Evolutionary conservation across 2,888 invertebrate species (phyloP), one percentile per base, ranked within the genome.

Genomic region (Drosophila limbata): DNA sequence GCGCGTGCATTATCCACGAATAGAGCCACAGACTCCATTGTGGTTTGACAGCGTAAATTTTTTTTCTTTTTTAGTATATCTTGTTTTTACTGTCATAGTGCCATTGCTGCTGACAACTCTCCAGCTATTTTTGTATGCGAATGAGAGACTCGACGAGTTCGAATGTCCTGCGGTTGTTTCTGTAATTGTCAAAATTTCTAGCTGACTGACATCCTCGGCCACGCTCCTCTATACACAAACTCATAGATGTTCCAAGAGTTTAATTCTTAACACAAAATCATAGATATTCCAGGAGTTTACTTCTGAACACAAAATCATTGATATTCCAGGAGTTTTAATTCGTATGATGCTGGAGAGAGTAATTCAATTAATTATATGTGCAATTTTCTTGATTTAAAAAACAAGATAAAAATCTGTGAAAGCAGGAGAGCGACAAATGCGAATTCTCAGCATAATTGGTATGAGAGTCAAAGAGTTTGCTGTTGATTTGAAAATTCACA

Each of bases 21-120:
- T 52, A 15, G 79, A 51, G 57, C 42, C 59, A 53, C 76, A 63
- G 85, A 69, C 70, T 75, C 66, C 73, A 70, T 79, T 84, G 88
- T 68, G 83, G 83, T 62, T 74, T 80, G 69, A 77, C 77, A 72
- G 64, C 61, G 57, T 65, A 60, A 63, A 69, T 42, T 64, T 64
- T 66, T 66, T 44, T 75, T n/a, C 19, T 51, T 50, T 31, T 37
- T 33, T 61, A 55, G 60, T 48, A 45, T 8, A 10, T 28, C n/a
- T 31, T 33, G 25, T 31, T 56, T 57, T 19, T 31, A 35, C 9
- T 64, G 44, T 17, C 45, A 31, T 21, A n/a, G 13, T 21, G 33
- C 45, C 28, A 44, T 51, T 52, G 59, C 37, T 47, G 70, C 42
- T 77, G 76, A 75, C 62, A 79, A 75, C 48, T 76, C 71, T 52